Percentiles rank a stretch among this genome's conserved stretches.
These are phyloP conservation scores for Phyllostomus discolor DNA, from an alignment of 2,113 vertebrate species.

Conservation along the genomic window DNA sequence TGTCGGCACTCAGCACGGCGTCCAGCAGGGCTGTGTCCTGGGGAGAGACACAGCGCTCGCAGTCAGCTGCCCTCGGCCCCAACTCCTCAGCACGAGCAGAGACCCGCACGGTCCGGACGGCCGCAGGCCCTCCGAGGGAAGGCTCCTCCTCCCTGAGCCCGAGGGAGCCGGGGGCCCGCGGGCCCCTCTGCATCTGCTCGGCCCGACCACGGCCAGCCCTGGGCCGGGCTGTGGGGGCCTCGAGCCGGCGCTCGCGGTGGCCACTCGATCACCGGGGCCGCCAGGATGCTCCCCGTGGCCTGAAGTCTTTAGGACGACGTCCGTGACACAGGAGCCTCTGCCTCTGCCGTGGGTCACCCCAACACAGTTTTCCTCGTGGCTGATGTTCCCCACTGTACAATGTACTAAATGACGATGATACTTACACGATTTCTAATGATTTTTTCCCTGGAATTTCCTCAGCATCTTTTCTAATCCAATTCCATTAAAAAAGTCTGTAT, in stretches of 20 bases:
- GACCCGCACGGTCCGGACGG: not conserved
- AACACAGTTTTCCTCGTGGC: not conserved
- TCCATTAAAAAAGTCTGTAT: not conserved
- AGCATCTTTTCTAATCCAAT: slow-evolving; percentile 41
- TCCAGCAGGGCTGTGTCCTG: slow-evolving; percentile 88
- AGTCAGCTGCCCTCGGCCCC: not conserved
- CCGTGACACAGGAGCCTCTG: not conserved
- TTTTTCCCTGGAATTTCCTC: not conserved
- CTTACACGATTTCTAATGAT: not conserved
- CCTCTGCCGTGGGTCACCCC: not conserved
- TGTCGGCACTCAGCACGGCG: slow-evolving; percentile 86
- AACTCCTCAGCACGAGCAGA: not conserved
- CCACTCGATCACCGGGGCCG: not conserved
- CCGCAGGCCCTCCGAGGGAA: not conserved
- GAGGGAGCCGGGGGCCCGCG: not conserved
- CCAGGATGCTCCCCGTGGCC: not conserved
- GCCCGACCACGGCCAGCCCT: not conserved
- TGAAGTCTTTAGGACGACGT: not conserved
- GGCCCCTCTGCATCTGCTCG: not conserved
- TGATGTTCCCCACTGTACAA: not conserved
- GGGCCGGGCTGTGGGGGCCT: not conserved
- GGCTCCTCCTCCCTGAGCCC: not conserved
- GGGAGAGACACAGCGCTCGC: not conserved
- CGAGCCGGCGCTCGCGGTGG: not conserved
- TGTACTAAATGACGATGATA: not conserved